Base-by-base conservation (phyloP, 2,888 invertebrate species). In the Patella ulyssiponensis region DNA sequence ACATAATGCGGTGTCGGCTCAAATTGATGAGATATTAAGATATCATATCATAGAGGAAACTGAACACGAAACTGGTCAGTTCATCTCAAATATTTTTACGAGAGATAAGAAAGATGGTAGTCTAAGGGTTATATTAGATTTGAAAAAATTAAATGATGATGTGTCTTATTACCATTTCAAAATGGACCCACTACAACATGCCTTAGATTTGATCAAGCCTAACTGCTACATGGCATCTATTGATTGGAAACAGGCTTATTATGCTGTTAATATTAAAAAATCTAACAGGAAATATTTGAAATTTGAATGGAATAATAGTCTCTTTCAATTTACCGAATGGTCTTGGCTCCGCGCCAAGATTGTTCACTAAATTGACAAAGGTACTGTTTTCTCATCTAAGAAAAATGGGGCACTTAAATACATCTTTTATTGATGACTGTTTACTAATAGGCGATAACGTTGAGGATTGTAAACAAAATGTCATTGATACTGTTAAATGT, bases 131-230 rank as follows among this genome's bases (percentile, higher is more conserved):
- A 74, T 58, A n/a, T 58, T 58, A n/a, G 58, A 58, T 20, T 14
- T 58, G 0, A 82, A 82, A 79, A 27, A 79, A 12, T 56, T 79
- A 51, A 82, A 82, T 75, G 64, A 74, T 20, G 23, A 15, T 69
- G 69, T 82, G 14, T 54, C 23, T n/a, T 80, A 82, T 54, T 74
- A 75, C 15, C 80, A 78, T 76, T 80, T 80, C 54, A 82, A 82
- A 73, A 82, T 82, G 79, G 80, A 82, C 14, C 79, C 80, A 15
- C 77, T 82, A 72, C 69, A 78, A 69, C 73, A 73, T 17, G 77
- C 72, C 20, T 17, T 79, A 17, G 64, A 77, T 44, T 23, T 77
- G 23, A 51, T 79, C 23, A 79, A 27, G 17, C 11, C 11, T 17
- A 64, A 27, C n/a, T 69, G 69, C 20, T 76, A 17, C 52, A 69